Evolutionary conservation across 2,888 invertebrate genomes (phyloP).

Genomic region (Mythimna ferrago): DNA sequence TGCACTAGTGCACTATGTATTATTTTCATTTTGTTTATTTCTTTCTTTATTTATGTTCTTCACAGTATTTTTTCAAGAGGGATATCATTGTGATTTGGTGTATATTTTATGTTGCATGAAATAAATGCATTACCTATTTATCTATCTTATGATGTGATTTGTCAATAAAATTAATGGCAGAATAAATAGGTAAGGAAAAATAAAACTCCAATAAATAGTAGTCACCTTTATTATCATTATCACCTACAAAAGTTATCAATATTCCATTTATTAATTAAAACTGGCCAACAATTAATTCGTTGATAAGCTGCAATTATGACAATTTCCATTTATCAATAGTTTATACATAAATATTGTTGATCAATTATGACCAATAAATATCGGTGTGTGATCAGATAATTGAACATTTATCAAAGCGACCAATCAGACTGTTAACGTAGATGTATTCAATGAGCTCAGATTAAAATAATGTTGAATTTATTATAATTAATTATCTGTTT

Average conservation of each 20-base stretch:
- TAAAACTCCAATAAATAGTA: background rate
- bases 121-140: too few species aligned
- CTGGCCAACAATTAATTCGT: slow-evolving; percentile 30
- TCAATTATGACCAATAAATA: slow-evolving; percentile 52
- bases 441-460: slow-evolving; percentile 45
- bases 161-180: too few species aligned
- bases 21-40: too few species aligned
- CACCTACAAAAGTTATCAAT: slow-evolving; percentile 13
- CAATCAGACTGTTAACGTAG: slow-evolving; percentile 48
- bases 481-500: slow-evolving; percentile 34
- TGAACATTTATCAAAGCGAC: slow-evolving; percentile 53
- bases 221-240: background rate
- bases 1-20: too few species aligned
- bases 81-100: too few species aligned
- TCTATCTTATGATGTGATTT: too few species aligned
- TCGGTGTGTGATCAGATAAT: slow-evolving; percentile 50
- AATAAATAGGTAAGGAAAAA: background rate
- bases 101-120: too few species aligned
- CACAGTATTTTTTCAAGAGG: too few species aligned
- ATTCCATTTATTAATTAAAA: slow-evolving; percentile 38
- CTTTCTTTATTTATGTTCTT: too few species aligned
- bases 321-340: slow-evolving; percentile 46
- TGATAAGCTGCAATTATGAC: slow-evolving; percentile 52
- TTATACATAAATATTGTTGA: slow-evolving; percentile 34
- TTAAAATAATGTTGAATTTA: slow-evolving; percentile 39